Conservation (phyloP, 1,140 invertebrate genomes). For the Drosophila ercepeae region DNA sequence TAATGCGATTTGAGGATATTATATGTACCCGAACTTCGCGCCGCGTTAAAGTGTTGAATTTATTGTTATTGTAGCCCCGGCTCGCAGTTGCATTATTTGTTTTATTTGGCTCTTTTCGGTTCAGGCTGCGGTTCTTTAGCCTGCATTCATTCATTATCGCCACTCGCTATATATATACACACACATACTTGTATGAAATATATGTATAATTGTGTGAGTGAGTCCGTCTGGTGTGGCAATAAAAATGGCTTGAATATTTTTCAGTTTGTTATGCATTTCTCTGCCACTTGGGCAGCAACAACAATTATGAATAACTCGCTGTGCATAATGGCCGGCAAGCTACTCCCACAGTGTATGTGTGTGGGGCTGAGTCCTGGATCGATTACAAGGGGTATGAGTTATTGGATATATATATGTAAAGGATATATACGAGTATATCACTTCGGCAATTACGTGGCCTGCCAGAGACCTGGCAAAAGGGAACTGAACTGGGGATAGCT, state of each 20-base stretch:
- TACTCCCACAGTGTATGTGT: slow-evolving; percentile 31
- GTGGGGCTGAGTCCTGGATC: slow-evolving; percentile 11
- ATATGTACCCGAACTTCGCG: slow-evolving; percentile 39
- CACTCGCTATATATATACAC: slow-evolving; percentile 24
- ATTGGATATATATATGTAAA: slow-evolving; percentile 17
- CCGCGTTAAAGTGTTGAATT: slow-evolving; percentile 79
- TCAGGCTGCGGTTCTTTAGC: slow-evolving; percentile 74
- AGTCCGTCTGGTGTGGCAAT: slow-evolving; percentile 72
- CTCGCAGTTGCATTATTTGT: slow-evolving; percentile 66
- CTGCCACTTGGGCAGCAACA: slow-evolving; percentile 73
- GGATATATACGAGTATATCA: slow-evolving; percentile 71
- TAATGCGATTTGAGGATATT: slow-evolving; percentile 34
- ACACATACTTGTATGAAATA: neutral
- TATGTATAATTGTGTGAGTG: slow-evolving; percentile 3
- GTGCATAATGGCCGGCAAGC: slow-evolving; percentile 56
- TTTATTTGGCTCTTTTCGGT: slow-evolving; percentile 59
- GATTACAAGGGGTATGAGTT: slow-evolving; percentile 15
- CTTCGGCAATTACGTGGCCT: slow-evolving; percentile 64
- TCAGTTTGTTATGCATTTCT: slow-evolving; percentile 79
- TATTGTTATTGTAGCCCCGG: slow-evolving; percentile 62
- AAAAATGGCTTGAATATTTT: slow-evolving; percentile 80
- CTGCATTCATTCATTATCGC: slow-evolving; percentile 76
- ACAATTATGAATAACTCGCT: slow-evolving; percentile 79
- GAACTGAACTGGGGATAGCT: slow-evolving; percentile 2
- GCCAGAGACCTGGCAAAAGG: neutral